Evolutionary conservation across 1,140 invertebrate species (phyloP).

Genomic region (Drosophila truncata): DNA sequence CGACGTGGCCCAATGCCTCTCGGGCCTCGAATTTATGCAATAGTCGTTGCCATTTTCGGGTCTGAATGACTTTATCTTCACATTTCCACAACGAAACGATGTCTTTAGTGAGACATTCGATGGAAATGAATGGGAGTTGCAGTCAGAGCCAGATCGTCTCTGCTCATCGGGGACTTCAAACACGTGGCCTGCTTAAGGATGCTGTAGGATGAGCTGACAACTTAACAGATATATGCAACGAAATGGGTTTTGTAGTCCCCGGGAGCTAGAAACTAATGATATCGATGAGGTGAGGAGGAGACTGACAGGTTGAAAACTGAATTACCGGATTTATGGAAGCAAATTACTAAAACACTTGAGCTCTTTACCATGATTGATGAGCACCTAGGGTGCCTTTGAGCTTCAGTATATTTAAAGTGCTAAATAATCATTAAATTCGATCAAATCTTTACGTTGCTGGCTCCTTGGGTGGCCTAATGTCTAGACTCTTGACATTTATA

Average conservation of each 20-base stretch:
- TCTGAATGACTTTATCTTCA: slow-evolving; percentile 67
- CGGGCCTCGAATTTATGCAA: slow-evolving; percentile 64
- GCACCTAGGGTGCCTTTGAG: not conserved
- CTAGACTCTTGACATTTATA: slow-evolving; percentile 28
- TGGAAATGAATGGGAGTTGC: slow-evolving; percentile 41
- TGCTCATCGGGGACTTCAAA: slow-evolving; percentile 7
- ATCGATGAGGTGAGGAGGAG: slow-evolving; percentile 2
- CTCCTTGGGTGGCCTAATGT: not conserved
- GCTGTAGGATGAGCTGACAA: slow-evolving; percentile 12
- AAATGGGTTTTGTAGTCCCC: not conserved
- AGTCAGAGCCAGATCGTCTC: not conserved
- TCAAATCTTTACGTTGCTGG: not conserved
- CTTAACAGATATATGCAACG: slow-evolving; percentile 1
- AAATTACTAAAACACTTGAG: not conserved
- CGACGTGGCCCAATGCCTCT: slow-evolving; percentile 34
- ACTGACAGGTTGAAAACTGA: slow-evolving; percentile 5
- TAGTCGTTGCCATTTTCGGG: slow-evolving; percentile 60
- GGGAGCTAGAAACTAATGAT: slow-evolving; percentile 4
- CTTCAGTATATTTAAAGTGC: slow-evolving; percentile 3
- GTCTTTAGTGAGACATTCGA: slow-evolving; percentile 57
- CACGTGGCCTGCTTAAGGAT: slow-evolving; percentile 16
- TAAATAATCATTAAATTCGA: slow-evolving; percentile 10
- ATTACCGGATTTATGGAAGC: not conserved
- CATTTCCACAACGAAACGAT: slow-evolving; percentile 59
- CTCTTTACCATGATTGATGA: not conserved